Evolutionary conservation across 2,113 vertebrate species (phyloP), one percentile per base, ranked within the genome.

Genomic region (Poicephalus meyeri): DNA sequence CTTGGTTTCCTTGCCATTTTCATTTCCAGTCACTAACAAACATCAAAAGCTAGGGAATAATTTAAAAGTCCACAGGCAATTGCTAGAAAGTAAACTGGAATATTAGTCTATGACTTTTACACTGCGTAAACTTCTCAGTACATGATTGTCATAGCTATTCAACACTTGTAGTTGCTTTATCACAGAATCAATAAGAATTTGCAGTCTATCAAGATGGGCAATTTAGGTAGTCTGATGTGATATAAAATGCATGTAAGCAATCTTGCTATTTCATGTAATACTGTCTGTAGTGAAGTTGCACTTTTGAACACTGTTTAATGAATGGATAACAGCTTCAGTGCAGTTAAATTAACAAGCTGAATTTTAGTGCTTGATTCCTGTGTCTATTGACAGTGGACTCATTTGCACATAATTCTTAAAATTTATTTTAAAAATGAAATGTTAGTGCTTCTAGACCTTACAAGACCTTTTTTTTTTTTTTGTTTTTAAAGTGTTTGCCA

Each of bases 171-270:
- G 91, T 49, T 70, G 47, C 28, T 96, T 96, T 95, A 97, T 97
- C 58, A 95, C 31, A 86, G 89, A 97, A 97, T 97, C 95, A 94
- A 95, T 97, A 94, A 78, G 26, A 91, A 89, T 61, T 80, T 90
- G 10, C 50, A 84, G 39, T 50, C 68, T 91, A 86, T 33, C 80
- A 61, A 53, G 33, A 26, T 41, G 16, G 28, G 47, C 53, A 93
- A 90, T 89, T 86, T 55, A 19, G 33, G 7, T 89, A 88, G 44
- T 71, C 31, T 63, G 25, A 87, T 69, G 44, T 18, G 25, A 44
- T 80, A 66, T 65, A 73, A 96, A 92, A 89, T 79, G 21, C 17
- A 7, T n/a, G 58, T 78, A 49, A 68, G 13, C 44, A 82, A 69
- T 88, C 23, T 86, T 68, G 83, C 46, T 88, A 76, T 96, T 89